Evolutionary conservation across 2,797 vertebrate genomes (phyloP), one percentile per base, ranked within the genome.

Genomic region (Rhabdophis nuchalis): DNA sequence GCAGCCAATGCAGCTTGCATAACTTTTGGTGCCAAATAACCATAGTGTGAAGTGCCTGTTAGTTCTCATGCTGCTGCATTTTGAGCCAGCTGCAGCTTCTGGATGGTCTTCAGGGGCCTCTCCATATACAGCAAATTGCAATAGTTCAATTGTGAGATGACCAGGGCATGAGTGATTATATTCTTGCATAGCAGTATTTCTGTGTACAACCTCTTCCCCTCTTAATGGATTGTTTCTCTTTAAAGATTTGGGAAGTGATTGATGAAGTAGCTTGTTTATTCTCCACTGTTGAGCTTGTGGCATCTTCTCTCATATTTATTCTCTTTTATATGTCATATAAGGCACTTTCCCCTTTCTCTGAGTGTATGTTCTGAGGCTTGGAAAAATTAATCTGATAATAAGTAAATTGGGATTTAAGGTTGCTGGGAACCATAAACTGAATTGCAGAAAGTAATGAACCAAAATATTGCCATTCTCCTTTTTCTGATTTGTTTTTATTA

Each of bases 301-400:
- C 54, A 90, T 85, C 72, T 72, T 90, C 23, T 90, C 56, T n/a
- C 89, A 85, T 16, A 46, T 52, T 90, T 90, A 77, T 61, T 85
- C 56, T 85, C 5, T 29, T 50, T 46, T 60, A 23, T 0, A 60
- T 25, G 6, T 14, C 18, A 7, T 50, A n/a, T 46, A 58, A 29
- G 27, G 6, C 27, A 46, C 41, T 14, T 27, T 56, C 1, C 64
- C 14, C 41, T 57, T 85, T 11, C 61, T 41, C 36, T 4, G 16
- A 41, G 27, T 85, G 14, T 53, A 23, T 57, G 2, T 1, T 27
- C 12, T 56, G 32, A 56, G 32, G 6, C 53, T 36, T 72, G 32
- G 32, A 32, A 36, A 68, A 68, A 32, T 18, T 72, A 36, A 7
- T 72, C 13, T n/a, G n/a, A 52, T 29, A n/a, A 0, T n/a, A 53